Evolutionary conservation across 2,113 vertebrate species (phyloP).

Genomic region (Apteryx mantelli): DNA sequence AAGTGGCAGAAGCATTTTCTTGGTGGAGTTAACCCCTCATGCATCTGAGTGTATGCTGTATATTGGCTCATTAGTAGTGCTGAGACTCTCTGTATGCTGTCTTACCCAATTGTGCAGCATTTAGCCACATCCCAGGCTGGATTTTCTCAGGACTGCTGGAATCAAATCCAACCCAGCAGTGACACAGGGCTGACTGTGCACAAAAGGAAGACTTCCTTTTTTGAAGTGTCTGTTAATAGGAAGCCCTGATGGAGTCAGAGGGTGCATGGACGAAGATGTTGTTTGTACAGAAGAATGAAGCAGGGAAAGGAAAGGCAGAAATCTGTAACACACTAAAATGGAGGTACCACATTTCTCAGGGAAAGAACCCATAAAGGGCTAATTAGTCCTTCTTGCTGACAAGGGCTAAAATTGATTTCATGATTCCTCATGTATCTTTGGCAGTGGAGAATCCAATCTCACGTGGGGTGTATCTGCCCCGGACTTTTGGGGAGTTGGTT

Average conservation of each 20-base stretch:
- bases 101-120: accelerated
- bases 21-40: constrained; percentile 24
- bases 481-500: not conserved
- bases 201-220: constrained; percentile 39
- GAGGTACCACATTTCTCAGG: not conserved
- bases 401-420: not conserved
- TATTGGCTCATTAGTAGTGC: not conserved
- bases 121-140: not conserved
- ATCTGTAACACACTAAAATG: not conserved
- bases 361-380: not conserved
- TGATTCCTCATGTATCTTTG: not conserved
- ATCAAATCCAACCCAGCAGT: not conserved
- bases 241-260: not conserved
- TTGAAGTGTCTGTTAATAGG: not conserved
- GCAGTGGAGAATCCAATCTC: not conserved
- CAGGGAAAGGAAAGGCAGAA: constrained; percentile 2
- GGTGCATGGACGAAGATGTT: not conserved
- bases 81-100: not conserved
- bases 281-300: not conserved
- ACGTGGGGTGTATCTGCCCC: not conserved
- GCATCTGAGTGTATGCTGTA: not conserved
- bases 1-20: constrained; percentile 1
- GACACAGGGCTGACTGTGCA: not conserved
- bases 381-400: not conserved
- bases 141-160: not conserved